Evolutionary conservation across 2,888 invertebrate genomes (phyloP), one percentile per base, ranked within the genome.

Genomic region (Diarsia brunnea): DNA sequence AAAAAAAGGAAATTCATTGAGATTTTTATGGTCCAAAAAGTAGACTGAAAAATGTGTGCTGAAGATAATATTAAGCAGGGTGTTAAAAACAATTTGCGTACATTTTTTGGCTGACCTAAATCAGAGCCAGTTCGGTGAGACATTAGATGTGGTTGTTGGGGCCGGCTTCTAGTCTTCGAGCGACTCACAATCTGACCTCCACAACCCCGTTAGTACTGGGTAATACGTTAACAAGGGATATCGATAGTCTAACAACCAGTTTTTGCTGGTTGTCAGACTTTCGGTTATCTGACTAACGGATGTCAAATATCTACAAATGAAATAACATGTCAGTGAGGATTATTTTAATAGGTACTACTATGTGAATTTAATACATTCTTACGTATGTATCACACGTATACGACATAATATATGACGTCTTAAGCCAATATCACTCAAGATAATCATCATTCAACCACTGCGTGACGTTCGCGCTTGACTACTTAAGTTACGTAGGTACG

Each of bases 361-460:
- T 43, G 27, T 61, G 79, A 79, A 84, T 63, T 66, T 43, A 71
- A 74, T 71, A 49, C 21, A 60, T 31, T 47, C 45, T 61, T 43
- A 83, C 49, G 31, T 73, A 64, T 79, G 27, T 55, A 47, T 1
- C 27, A n/a, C 51, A 21, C 49, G n/a, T 45, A 12, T 55, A 38
- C n/a, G 45, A 31, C 31, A 43, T 68, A n/a, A 45, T 64, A 49
- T 10, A 75, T 74, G 55, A 21, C 67, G 55, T 81, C 51, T 47
- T 49, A 60, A 60, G 70, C 58, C 60, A 70, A 74, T 68, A 74
- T 74, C 67, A 73, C 79, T 72, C 51, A 51, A 45, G 68, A 24
- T 79, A 69, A 72, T 84, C 51, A 47, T 51, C 55, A 69, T 55
- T 64, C 43, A 74, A 66, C 55, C 68, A 61, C 55, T 45, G 5